These are phyloP conservation scores for Andrena bucephala DNA, from an alignment of 2,888 invertebrate genomes.

Conservation along the genomic window DNA sequence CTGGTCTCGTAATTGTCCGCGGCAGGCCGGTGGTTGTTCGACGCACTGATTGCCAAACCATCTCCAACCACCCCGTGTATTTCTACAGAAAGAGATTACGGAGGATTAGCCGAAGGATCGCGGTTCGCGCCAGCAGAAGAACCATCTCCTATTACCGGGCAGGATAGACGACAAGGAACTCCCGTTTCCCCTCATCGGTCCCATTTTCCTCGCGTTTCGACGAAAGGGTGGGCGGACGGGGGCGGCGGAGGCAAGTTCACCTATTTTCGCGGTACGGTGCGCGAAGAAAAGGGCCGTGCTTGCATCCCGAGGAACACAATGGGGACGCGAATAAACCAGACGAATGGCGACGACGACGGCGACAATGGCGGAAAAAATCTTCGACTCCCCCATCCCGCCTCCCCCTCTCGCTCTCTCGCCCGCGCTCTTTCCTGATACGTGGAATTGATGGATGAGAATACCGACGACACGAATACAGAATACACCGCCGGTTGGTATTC, in stretches of 20 bases:
- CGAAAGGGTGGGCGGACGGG: background rate
- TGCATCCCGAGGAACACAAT: slow-evolving; percentile 58
- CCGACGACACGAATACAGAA: slow-evolving; percentile 67
- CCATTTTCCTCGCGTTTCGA: slow-evolving; percentile 31
- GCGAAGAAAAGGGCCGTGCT: slow-evolving; percentile 57
- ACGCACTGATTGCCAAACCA: too few relatives aligned
- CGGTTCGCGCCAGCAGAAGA: background rate
- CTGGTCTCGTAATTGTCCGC: too few relatives aligned
- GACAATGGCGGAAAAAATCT: slow-evolving; percentile 52
- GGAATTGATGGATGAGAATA: slow-evolving; percentile 74
- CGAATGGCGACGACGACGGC: slow-evolving; percentile 61
- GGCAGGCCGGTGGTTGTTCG: too few relatives aligned
- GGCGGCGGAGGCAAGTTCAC: slow-evolving; percentile 46
- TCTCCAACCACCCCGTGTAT: too few relatives aligned
- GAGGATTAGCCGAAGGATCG: background rate
- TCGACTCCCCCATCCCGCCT: slow-evolving; percentile 23
- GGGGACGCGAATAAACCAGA: slow-evolving; percentile 57
- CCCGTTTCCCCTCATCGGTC: slow-evolving; percentile 29
- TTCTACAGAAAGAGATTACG: background rate
- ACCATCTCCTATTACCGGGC: slow-evolving; percentile 25
- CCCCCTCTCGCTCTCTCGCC: background rate
- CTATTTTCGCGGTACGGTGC: slow-evolving; percentile 55
- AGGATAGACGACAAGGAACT: slow-evolving; percentile 6
- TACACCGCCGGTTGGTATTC: slow-evolving; percentile 67
- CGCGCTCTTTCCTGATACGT: slow-evolving; percentile 60